Evolutionary conservation across 2,797 vertebrate genomes (phyloP), one percentile per base, ranked within the genome.

Genomic region (Trichosurus vulpecula): DNA sequence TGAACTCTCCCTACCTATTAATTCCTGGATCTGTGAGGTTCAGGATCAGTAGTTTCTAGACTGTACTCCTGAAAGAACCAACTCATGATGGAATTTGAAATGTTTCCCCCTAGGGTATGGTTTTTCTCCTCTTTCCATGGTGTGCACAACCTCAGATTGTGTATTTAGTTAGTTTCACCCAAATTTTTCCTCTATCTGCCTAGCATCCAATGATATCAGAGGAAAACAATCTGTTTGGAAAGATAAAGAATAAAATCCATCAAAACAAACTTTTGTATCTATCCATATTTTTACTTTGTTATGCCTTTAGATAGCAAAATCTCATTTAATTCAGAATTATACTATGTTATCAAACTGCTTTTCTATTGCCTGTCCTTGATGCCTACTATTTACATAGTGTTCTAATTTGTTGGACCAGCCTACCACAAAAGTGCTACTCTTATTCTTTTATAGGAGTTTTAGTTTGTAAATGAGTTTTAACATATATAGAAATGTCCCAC

Each of bases 221-320:
- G 10, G 52, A 61, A 92, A 55, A n/a, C 0, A 81, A 8, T 54
- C 54, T 93, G 91, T 87, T 87, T 87, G 74, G 74, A 51, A 87
- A 51, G 9, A 51, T 74, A 74, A 94, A 87, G 90, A 91, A 52
- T 89, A 90, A 97, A 94, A 96, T 35, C 90, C 29, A 93, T 74
- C 58, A 90, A 93, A 94, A 93, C 41, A 94, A 94, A 61, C 35
- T 93, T 87, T 94, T 94, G 31, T 12, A 13, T 96, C 6, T 92
- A 30, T 92, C 27, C 47, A 4, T 54, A 74, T 89, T 74, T 6
- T 25, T 47, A 53, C 41, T 90, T 52, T 87, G 81, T 57, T 35
- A 56, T 96, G 52, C 29, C 52, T 16, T 94, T 89, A 16, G 35
- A 66, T 27, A 90, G 9, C 90, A n/a, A 90, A 95, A 74, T 93